Evolutionary conservation across 2,888 invertebrate genomes (phyloP).

Genomic region (Lacanobia wlatinum): DNA sequence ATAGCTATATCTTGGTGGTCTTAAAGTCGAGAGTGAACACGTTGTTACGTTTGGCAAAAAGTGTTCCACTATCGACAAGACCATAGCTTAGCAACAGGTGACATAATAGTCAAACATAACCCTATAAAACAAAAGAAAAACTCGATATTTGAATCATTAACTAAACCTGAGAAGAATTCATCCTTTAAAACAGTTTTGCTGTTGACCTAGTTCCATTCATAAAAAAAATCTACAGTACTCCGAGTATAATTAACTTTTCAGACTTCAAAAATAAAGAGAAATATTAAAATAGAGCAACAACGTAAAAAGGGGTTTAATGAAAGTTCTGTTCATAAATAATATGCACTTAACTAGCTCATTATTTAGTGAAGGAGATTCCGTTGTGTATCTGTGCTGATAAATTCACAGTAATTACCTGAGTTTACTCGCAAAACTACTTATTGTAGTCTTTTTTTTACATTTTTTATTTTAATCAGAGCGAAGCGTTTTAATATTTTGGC

Average conservation of each 20-base stretch:
- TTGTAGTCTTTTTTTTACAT: background rate
- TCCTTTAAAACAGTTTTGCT: background rate
- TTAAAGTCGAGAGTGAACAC: no score
- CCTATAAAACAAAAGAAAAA: background rate
- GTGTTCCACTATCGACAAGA: no score
- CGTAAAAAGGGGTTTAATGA: conserved; percentile 7
- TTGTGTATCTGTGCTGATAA: background rate
- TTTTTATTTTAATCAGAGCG: conserved; percentile 46
- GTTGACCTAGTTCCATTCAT: background rate
- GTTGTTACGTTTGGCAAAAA: no score
- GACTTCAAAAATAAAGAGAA: conserved; percentile 3
- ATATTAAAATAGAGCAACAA: background rate
- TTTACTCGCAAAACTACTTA: conserved; percentile 11
- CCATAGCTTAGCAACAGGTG: background rate
- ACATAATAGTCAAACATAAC: no score
- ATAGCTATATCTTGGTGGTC: no score
- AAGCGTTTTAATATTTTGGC: conserved; percentile 12
- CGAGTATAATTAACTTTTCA: background rate
- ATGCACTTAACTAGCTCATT: conserved; percentile 14
- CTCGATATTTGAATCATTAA: background rate
- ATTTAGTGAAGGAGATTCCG: conserved; percentile 8
- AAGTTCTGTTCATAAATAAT: conserved; percentile 16
- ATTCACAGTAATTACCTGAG: conserved; percentile 13
- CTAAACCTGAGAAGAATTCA: background rate
- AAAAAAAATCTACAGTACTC: conserved; percentile 4